Percentiles rank a stretch among this genome's conserved stretches.
These are phyloP conservation scores for Pammene aurita DNA, from an alignment of 2,888 invertebrate genomes.

Conservation along the genomic window DNA sequence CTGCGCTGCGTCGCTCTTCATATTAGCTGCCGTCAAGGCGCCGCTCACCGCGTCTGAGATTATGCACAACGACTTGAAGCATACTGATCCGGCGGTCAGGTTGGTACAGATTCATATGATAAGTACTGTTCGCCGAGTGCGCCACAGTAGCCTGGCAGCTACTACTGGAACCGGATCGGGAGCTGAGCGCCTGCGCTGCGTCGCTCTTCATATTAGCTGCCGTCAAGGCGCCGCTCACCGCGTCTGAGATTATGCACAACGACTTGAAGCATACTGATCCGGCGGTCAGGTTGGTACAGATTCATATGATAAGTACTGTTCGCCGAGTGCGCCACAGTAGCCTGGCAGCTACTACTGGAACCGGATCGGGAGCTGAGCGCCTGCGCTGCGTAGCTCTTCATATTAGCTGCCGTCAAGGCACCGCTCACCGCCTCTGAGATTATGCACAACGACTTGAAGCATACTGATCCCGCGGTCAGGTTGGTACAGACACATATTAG, in stretches of 20 bases:
- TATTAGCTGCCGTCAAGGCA: conserved; percentile 95
- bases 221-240: conserved; percentile 94
- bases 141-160: too few species aligned
- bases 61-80: conserved; percentile 94
- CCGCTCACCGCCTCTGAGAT: conserved; percentile 94
- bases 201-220: conserved; percentile 96
- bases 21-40: conserved; percentile 95
- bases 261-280: conserved; percentile 94
- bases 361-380: too few species aligned
- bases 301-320: too few species aligned
- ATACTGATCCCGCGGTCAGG: conserved; percentile 91
- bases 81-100: conserved; percentile 91
- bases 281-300: conserved; percentile 86
- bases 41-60: conserved; percentile 94
- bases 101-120: conserved; percentile 78
- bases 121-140: too few species aligned
- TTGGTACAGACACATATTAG: conserved; percentile 79
- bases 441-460: conserved; percentile 94
- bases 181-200: too few species aligned
- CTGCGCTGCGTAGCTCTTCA: conserved; percentile 95
- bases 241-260: conserved; percentile 93
- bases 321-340: too few species aligned
- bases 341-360: too few species aligned
- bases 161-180: too few species aligned
- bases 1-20: conserved; percentile 95